Base-by-base conservation (phyloP, 2,888 invertebrate species). In the Heteromurus nitidus region DNA sequence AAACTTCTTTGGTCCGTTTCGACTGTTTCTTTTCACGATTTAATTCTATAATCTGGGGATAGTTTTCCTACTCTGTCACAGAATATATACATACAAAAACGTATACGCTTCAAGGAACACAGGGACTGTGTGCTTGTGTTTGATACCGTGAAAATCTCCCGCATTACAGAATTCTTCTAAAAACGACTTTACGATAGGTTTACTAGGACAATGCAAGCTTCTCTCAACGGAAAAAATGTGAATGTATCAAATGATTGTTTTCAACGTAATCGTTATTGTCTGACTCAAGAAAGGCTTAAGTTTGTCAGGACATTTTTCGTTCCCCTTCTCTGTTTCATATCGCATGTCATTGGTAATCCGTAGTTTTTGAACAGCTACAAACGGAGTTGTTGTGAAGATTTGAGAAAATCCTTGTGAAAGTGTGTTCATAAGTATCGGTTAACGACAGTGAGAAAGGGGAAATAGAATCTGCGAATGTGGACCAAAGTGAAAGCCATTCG, bases 341-440 rank as follows among this genome's bases (percentile, higher is more conserved):
- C 47, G 28, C 47, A 50, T 64, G 47, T 47, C 64, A 73, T 36
- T 73, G 22, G 64, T 50, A 60, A 62, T 73, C 62, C 36, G 31
- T 31, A 62, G 31, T 62, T 62, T 62, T 24, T 62, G 62, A 62
- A 24, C 31, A 16, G 62, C 22, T 44, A 44, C 28, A 30, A 3
- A 13, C 62, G 28, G 18, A 20, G 20, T 47, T 62, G 62, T 28
- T 18, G 62, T 31, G 44, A 42, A 28, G 47, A 65, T 74, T 65
- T 65, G 65, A 20, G 36, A 55, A 62, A 44, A 26, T 65, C 74
- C 31, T 47, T 62, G 50, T 60, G 28, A 73, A 67, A 80, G 60
- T 50, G 60, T 44, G 72, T 65, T 67, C 68, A 50, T 65, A 77
- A 82, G 77, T 77, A 82, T 76, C 72, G 31, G 76, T 82, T 82